Evolutionary conservation across 2,797 vertebrate species (phyloP), one percentile per base, ranked within the genome.

Genomic region (Jordanella pulchra): DNA sequence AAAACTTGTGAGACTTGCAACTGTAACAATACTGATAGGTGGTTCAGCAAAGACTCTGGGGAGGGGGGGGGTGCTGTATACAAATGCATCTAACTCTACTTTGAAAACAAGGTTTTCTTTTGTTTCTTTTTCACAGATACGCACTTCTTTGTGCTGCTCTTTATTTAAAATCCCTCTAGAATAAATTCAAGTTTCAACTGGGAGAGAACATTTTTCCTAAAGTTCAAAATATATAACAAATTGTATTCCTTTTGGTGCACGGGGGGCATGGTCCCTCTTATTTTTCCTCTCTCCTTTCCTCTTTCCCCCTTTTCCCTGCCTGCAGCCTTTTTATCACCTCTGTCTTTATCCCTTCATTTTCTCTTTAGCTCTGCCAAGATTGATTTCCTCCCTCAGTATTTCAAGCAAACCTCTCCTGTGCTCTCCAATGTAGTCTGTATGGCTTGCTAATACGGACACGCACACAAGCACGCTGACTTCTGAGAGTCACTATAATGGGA

Each of bases 401-500:
- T 89, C 83, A 86, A 85, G 92, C 94, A 94, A 93, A 93, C 91
- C 84, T 92, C 91, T 94, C 92, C 93, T 92, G 91, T 92, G 75
- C 75, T 82, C 77, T 85, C 83, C 83, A 70, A 71, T 85, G 81
- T 76, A 80, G 77, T 80, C 76, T 50, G 77, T 65, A 68, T 81
- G 72, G 70, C 82, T 77, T 54, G 54, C 83, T 72, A 78, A 78
- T 72, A 83, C 60, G 55, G 42, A 72, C 74, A 72, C 53, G 66
- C 53, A 61, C 67, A 76, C 60, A 77, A 30, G 66, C 54, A 55
- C 65, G 42, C 51, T 10, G 66, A 74, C 83, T 85, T 85, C 83
- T 84, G 74, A 85, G 81, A 82, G 51, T 79, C 80, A 70, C 94
- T 93, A 94, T 97, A 97, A 97, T 97, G 94, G 94, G 95, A 97